Base-by-base conservation (phyloP, 2,113 vertebrate species). In the Tragulus kanchil region DNA sequence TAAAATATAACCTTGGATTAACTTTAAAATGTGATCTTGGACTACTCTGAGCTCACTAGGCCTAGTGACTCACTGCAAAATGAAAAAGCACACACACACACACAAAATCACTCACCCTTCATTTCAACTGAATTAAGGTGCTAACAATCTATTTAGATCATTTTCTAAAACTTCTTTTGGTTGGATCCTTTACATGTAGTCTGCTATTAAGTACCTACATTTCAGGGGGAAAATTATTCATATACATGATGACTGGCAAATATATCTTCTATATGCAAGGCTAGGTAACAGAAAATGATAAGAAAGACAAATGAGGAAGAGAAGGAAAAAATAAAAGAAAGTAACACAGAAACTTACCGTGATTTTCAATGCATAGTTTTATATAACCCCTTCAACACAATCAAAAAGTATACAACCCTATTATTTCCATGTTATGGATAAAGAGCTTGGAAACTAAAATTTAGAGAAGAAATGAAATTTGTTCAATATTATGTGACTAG, bases 11-110 rank as follows among this genome's bases (percentile, higher is more conserved):
- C 31, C 23, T 28, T 93, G 26, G 54, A 19, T 28, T 81, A 79
- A 45, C 45, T 73, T 95, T 71, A 88, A 84, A 84, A 81, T 58
- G 54, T 67, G 23, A 94, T 31, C 23, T n/a, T 95, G 36, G 59
- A 25, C 28, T 75, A 84, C 8, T 3, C 25, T n/a, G 87, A 78
- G 28, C 45, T 96, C 36, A 93, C 31, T 42, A 89, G 8, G 19
- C 10, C 10, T 50, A 81, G 59, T 56, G 31, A 36, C 16, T 5
- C 17, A 8, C 1, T 62, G 45, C 59, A 88, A 67, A 69, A 83
- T 45, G 2, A 45, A 78, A 25, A 84, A 13, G 52, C 31, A 58
- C 19, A 36, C 7, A 25, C 19, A 79, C n/a, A 45, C 69, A 45
- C 21, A 61, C 36, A 65, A 83, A 42, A 15, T 5, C 15, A 61